Percentiles rank a stretch among this genome's conserved stretches.
These are phyloP conservation scores for Ephydatia muelleri DNA, from an alignment of 37 sponge, comb jelly and placozoan genomes.

Conservation along the genomic window DNA sequence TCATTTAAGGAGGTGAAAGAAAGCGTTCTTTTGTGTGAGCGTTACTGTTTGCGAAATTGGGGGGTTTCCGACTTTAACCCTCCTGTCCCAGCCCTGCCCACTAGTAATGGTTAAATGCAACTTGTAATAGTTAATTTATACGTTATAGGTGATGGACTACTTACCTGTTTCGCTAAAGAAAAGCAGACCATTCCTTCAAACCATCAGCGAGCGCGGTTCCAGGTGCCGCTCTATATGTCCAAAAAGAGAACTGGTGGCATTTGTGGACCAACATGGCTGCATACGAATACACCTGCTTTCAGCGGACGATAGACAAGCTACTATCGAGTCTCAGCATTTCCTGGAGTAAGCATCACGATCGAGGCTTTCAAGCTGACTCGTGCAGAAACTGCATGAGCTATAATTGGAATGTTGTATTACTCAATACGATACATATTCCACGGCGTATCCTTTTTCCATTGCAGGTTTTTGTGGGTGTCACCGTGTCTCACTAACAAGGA, in stretches of 20 bases:
- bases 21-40: too few relatives aligned
- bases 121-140: too few relatives aligned
- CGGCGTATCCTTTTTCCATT: neutral
- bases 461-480: slow-evolving; percentile 40
- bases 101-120: neutral
- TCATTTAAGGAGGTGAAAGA: too few relatives aligned
- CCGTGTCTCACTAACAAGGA: slow-evolving; percentile 21
- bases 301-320: neutral
- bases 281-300: slow-evolving; percentile 17
- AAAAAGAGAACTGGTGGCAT: slow-evolving; percentile 20
- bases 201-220: neutral
- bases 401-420: neutral
- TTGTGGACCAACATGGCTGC: slow-evolving; percentile 17
- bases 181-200: slow-evolving; percentile 15
- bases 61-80: too few relatives aligned
- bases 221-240: slow-evolving; percentile 34
- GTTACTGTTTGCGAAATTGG: too few relatives aligned
- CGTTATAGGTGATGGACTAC: slow-evolving; percentile 35
- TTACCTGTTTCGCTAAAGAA: slow-evolving; percentile 41
- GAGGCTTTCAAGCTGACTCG: neutral
- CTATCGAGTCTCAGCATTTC: neutral
- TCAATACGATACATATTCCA: neutral
- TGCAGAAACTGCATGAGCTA: neutral
- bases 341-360: slow-evolving; percentile 19
- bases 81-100: neutral